Evolutionary conservation across 2,888 invertebrate genomes (phyloP).

Genomic region (Spatulosminthurus flaviceps): DNA sequence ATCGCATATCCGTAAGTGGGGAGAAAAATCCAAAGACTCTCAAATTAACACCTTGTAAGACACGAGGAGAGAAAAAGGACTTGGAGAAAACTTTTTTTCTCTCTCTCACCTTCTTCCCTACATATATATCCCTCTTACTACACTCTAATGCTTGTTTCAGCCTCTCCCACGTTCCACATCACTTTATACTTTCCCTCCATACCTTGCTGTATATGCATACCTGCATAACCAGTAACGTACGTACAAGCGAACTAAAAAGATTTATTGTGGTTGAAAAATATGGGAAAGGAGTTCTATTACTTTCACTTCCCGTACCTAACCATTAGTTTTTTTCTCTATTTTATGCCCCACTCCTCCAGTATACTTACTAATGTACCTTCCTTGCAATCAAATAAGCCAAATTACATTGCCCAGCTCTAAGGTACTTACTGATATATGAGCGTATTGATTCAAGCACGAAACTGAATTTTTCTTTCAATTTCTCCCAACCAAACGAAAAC

Average conservation of each 20-base stretch:
- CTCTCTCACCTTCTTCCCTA: constrained; percentile 23
- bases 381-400: no score
- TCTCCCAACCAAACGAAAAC: no score
- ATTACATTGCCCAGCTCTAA: no score
- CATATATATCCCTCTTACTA: background rate
- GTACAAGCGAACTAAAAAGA: constrained; percentile 36
- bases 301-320: background rate
- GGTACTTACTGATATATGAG: no score
- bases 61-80: constrained; percentile 54
- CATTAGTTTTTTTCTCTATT: no score
- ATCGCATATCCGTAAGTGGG: no score
- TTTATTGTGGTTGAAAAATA: constrained; percentile 47
- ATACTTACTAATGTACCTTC: no score
- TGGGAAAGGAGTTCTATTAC: constrained; percentile 41
- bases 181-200: constrained; percentile 1
- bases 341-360: no score
- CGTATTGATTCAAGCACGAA: no score
- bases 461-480: no score
- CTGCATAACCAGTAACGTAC: background rate
- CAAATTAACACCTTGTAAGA: constrained; percentile 63
- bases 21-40: constrained; percentile 23
- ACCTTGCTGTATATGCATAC: background rate
- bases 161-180: constrained; percentile 35
- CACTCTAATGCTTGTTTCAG: no score
- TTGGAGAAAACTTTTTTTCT: constrained; percentile 52